Evolutionary conservation across 30 jellyfish, hydroid and myxozoan species (phyloP), one percentile per base, ranked within the genome.

Genomic region (Chironex yamaguchii): DNA sequence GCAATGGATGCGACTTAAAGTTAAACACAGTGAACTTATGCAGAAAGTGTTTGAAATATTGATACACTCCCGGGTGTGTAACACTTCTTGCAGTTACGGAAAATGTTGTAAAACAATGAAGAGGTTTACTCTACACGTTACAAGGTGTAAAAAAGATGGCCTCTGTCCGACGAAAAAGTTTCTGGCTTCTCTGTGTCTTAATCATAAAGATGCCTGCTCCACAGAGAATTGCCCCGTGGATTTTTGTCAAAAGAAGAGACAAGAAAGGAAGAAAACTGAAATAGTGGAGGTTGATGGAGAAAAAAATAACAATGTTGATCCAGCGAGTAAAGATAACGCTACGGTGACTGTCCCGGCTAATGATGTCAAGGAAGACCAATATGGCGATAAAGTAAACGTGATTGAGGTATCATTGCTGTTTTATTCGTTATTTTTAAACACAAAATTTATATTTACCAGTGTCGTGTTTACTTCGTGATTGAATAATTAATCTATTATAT

Each of bases 21-120:
- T 67, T 17, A 86, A 35, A 63, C 90, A 86, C 66, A 69, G 53
- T 25, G 36, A 76, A 49, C 13, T 74, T 27, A 86, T 86, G 96
- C 76, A 62, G 23, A 23, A 29, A 1, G 96, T 85, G 3, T 86
- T 86, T 28, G 50, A 25, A n/a, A 33, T 67, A 28, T 51, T 73
- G 3, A 71, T 87, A 6, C 96, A 86, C 58, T 80, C 96, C 0
- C 82, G 96, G 22, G 36, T 86, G 1, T 86, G 96, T 52, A 77
- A 54, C 27, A 25, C 14, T 4, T 85, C 31, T 3, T 86, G 96
- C 53, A 75, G 58, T 29, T 63, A 36, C 29, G 90, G 96, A 1
- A 65, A 62, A 3, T 62, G 58, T n/a, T 86, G 96, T 69, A 75
- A n/a, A 0, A 74, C 67, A 28, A 86, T 86, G 96, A 86, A 86